Conservation (phyloP, 37 sponge, comb jelly and placozoan species). For the Chondrilla cf. caribensis region DNA sequence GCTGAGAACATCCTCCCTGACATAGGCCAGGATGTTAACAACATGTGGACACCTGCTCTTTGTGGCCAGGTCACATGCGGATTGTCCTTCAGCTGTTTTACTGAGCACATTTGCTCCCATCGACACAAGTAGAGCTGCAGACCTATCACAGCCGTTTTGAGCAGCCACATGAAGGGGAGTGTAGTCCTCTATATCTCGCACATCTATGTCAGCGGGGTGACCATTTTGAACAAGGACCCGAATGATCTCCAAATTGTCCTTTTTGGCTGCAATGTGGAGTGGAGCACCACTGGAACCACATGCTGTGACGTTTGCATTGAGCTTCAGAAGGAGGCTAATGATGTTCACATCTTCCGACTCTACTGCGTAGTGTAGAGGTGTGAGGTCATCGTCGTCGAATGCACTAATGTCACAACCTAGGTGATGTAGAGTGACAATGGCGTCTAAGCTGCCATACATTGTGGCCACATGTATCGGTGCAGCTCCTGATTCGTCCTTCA, state of each 20-base stretch:
- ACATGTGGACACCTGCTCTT: background rate
- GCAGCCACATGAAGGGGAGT: background rate
- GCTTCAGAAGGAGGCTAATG: background rate
- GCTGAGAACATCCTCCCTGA: too few relatives aligned
- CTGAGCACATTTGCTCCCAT: background rate
- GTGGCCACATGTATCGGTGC: background rate
- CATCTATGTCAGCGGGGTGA: background rate
- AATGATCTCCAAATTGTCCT: background rate
- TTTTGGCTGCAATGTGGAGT: background rate
- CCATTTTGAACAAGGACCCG: background rate
- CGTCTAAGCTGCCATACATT: background rate
- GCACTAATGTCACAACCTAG: background rate
- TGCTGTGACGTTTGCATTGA: background rate
- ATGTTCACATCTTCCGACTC: background rate
- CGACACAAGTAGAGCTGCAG: background rate
- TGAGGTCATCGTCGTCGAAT: background rate
- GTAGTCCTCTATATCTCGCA: background rate
- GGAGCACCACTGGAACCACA: background rate
- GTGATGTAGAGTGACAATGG: background rate
- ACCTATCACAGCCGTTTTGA: background rate
- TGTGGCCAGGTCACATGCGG: background rate
- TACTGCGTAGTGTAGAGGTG: background rate
- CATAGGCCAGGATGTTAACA: too few relatives aligned
- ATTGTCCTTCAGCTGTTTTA: background rate
- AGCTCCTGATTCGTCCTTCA: background rate